A percentile compares a stretch with the other conserved stretches of the same genome.
Evolutionary conservation across 1,140 invertebrate genomes (phyloP).

Genomic region (Diabrotica virgifera): DNA sequence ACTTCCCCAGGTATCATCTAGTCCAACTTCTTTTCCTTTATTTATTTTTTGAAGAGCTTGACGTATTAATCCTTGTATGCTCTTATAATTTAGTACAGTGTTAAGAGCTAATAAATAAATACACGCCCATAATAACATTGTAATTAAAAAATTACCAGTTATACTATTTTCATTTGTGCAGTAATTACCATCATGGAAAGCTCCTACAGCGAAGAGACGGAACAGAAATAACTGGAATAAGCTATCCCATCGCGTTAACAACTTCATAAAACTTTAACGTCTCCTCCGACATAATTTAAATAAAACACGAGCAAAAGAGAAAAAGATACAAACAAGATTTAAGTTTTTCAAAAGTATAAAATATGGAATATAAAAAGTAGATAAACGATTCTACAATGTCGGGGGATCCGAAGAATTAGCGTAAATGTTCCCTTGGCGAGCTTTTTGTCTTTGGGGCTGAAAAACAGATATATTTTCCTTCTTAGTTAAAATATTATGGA

Average conservation of each 20-base stretch:
- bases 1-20: too few relatives aligned
- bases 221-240: neutral
- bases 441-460: neutral
- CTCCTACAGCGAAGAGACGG: too few relatives aligned
- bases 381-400: slow-evolving; percentile 3
- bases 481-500: neutral
- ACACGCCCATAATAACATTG: too few relatives aligned
- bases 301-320: neutral
- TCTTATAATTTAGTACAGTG: too few relatives aligned
- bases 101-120: too few relatives aligned
- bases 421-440: neutral
- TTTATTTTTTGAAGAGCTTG: too few relatives aligned
- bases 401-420: neutral
- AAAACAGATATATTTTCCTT: neutral
- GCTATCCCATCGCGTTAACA: neutral
- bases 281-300: neutral
- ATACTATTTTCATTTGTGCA: too few relatives aligned
- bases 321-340: slow-evolving; percentile 3
- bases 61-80: too few relatives aligned
- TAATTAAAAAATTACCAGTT: too few relatives aligned
- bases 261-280: slow-evolving; percentile 3
- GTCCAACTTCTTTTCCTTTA: too few relatives aligned
- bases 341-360: slow-evolving; percentile 1
- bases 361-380: neutral
- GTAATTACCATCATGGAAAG: too few relatives aligned